Base-by-base conservation (phyloP, 2,888 invertebrate species). In the Kryphioiulus occultus region DNA sequence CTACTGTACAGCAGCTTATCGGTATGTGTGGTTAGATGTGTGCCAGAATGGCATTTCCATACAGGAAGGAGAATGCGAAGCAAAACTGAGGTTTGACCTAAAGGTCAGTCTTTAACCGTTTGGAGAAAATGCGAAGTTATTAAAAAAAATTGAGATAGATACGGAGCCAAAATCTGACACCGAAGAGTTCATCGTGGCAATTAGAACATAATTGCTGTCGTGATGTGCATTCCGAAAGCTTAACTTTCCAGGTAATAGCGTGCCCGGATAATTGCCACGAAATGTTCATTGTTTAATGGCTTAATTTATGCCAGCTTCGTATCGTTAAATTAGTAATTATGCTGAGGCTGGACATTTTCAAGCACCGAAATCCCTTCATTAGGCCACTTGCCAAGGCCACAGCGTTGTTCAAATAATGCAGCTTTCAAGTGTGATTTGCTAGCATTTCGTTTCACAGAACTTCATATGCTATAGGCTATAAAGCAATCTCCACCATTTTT, bases 281-380 rank as follows among this genome's bases (percentile, higher is more conserved):
- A 68, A 68, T 68, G 59, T 22, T 68, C 59, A 22, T 22, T 68
- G 59, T 68, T 68, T 68, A 68, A 68, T 68, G 59, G 59, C 22
- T 68, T 68, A 68, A 68, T 68, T 68, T 68, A 68, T 68, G 59
- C 59, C 19, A 68, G 59, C 22, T 19, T 22, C 22, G 22, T 68
- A 68, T 68, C 59, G 59, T 68, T 22, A 68, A 68, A 68, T 68
- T 68, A 68, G 59, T 68, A 22, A 68, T 68, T 68, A 68, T 68
- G 59, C 59, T 68, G 59, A 68, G 59, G 22, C 22, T 68, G 59
- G 59, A 22, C 59, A 68, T 68, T 68, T 68, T 68, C 59, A 68
- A 68, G 59, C 59, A 68, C 59, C 59, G 10, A 68, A 68, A 68
- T 68, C 59, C 59, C 59, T 68, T 68, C 59, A 68, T 68, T 68